These are phyloP conservation scores for Ommatoiulus sabulosus DNA, from an alignment of 2,888 invertebrate species.

Conservation along the genomic window DNA sequence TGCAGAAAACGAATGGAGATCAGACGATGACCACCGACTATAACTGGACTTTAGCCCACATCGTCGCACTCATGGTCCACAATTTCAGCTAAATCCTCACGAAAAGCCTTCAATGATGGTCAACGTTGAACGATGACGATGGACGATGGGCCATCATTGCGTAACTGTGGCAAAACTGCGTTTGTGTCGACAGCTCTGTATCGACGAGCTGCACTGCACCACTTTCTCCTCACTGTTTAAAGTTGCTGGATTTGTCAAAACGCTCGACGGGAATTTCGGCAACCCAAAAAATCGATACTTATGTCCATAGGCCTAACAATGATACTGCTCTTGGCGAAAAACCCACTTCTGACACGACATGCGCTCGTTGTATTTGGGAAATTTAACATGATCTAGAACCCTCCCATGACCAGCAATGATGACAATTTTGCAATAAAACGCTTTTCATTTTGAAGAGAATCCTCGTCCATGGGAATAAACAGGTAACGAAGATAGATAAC, in stretches of 20 bases:
- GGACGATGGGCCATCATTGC: not conserved
- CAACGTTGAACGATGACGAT: not conserved
- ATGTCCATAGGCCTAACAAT: not conserved
- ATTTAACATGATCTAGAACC: too few relatives aligned
- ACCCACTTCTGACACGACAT: too few relatives aligned
- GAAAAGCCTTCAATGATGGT: too few relatives aligned
- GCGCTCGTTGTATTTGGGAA: too few relatives aligned
- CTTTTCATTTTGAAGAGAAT: too few relatives aligned
- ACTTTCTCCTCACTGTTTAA: conserved; percentile 33
- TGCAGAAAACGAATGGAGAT: too few relatives aligned
- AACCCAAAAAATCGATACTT: conserved; percentile 11
- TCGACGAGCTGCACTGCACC: conserved; percentile 27
- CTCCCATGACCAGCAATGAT: too few relatives aligned
- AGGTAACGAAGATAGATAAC: too few relatives aligned
- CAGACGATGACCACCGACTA: not conserved
- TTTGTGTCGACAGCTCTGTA: conserved; percentile 17
- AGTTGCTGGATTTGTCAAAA: conserved; percentile 33
- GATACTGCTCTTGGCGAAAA: not conserved
- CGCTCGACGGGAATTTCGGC: conserved; percentile 24
- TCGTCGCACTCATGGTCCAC: not conserved
- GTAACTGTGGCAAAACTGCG: too few relatives aligned
- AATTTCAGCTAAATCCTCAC: not conserved
- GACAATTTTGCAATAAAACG: too few relatives aligned
- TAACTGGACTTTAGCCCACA: not conserved
- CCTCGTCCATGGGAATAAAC: too few relatives aligned